These are phyloP conservation scores for Leptinotarsa undecemlineata DNA, from an alignment of 1,140 invertebrate genomes.

Conservation along the genomic window DNA sequence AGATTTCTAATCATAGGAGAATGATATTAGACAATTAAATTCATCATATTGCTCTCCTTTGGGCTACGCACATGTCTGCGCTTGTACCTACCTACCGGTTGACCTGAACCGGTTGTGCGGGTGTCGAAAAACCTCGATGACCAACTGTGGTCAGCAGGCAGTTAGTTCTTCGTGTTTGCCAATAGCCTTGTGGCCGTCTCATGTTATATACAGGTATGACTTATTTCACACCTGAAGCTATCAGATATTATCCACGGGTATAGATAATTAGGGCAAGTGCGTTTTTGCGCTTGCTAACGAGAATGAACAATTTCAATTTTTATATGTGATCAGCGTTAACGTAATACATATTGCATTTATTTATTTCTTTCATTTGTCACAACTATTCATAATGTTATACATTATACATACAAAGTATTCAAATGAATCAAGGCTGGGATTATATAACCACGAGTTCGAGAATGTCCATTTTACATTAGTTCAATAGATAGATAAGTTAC, in stretches of 20 bases:
- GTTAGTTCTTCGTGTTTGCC: conserved; percentile 8
- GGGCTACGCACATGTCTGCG: neutral
- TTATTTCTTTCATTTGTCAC: neutral
- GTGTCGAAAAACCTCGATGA: conserved; percentile 32
- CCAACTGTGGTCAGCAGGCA: conserved; percentile 25
- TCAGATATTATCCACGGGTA: neutral
- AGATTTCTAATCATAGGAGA: no score
- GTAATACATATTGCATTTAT: neutral
- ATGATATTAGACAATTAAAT: no score
- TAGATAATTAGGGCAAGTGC: neutral
- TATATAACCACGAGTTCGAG: neutral
- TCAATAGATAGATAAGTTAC: no score
- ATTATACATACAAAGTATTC: neutral
- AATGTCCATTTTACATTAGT: no score
- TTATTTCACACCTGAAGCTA: neutral
- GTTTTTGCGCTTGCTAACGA: neutral
- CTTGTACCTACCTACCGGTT: conserved; percentile 14
- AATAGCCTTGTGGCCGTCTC: neutral
- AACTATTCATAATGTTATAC: neutral
- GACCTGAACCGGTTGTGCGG: conserved; percentile 35
- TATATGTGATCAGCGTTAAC: neutral
- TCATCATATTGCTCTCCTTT: neutral
- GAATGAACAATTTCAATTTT: neutral
- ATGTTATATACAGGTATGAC: neutral
- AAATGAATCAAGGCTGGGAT: neutral